Base-by-base conservation (phyloP, 2,888 invertebrate genomes). In the Drosophila mettleri region DNA sequence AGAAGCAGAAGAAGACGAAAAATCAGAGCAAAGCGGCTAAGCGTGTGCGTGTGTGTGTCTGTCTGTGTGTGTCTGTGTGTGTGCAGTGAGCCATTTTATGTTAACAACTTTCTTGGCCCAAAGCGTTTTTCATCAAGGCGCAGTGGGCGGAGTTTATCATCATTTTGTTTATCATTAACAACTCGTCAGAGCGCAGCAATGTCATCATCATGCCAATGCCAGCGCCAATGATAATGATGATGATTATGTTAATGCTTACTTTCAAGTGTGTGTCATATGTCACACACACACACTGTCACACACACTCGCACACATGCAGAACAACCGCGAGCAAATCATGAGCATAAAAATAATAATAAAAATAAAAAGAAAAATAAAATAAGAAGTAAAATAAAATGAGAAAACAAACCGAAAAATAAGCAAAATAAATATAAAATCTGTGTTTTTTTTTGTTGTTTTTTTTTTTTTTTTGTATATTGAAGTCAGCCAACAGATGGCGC, bases 71-170 rank as follows among this genome's bases (percentile, higher is more conserved):
- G 24, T 36, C 16, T 27, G 52, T 45, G 39, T 60, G 58, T 66
- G 72, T 65, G 78, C 87, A 81, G 76, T 70, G 71, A 87, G 86
- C 82, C 87, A 85, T 87, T 87, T 87, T 81, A 83, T 83, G 82
- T 86, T 83, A 84, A 83, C 82, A 83, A 86, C 87, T 86, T 83
- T 86, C 72, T 83, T 78, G 85, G 86, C 86, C 86, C 72, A 61
- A 67, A 74, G 82, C 86, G 81, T 64, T 77, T 66, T 71, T 71
- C 81, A 80, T 71, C 84, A 80, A 60, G 62, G 31, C 48, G 45
- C 55, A 68, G 57, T 22, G 43, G 64, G 43, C 45, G 29, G 45
- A 59, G 59, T 60, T 68, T 74, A 78, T 74, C 82, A 81, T 84
- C 81, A 75, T 80, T 86, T 81, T 69, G 84, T 73, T 86, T 71